Base-by-base conservation (phyloP, 2,113 vertebrate genomes). In the Todiramphus saurophagus region DNA sequence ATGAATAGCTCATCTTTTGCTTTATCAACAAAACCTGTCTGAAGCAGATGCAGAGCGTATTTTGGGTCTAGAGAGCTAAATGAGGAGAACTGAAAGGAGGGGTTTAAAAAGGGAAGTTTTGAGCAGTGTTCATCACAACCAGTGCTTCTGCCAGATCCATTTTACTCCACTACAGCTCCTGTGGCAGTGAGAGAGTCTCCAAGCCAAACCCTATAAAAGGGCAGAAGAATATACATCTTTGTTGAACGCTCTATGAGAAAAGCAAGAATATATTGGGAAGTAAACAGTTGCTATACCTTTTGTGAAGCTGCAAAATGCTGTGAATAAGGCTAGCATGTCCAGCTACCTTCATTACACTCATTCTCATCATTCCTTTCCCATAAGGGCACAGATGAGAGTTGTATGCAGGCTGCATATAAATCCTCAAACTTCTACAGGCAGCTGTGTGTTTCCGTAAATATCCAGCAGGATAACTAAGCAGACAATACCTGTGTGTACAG, bases 1-100 rank as follows among this genome's bases (percentile, higher is more conserved):
- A 85, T 62, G 96, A 96, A 92, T 66, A 88, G 44, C 67, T 90
- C 44, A 46, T 90, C 46, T 80, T 94, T 44, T 74, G 21, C 93
- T 92, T 81, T 81, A 89, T 35, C 93, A 95, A 89, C 68, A 92
- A 88, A 90, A 83, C 63, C 60, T 50, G 72, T 69, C 74, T 75
- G 78, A 91, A 87, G 77, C 41, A 88, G 63, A 88, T 35, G 59
- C 24, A 90, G 24, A 69, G 39, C 24, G 16, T 69, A 56, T 58
- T 58, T 73, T 80, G 74, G 44, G 41, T 80, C 63, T 75, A 85
- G 76, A 69, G 3, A 89, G 53, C 37, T 77, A 41, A 96, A 86
- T 13, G n/a, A 86, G 79, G 68, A 56, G 77, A 94, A 88, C 14
- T 28, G 37, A 94, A 73, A 93, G 53, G 16, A 55, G 16, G 15